Conservation (phyloP, 53 echinoderm and acorn worm species). For the Patiria pectinifera region DNA sequence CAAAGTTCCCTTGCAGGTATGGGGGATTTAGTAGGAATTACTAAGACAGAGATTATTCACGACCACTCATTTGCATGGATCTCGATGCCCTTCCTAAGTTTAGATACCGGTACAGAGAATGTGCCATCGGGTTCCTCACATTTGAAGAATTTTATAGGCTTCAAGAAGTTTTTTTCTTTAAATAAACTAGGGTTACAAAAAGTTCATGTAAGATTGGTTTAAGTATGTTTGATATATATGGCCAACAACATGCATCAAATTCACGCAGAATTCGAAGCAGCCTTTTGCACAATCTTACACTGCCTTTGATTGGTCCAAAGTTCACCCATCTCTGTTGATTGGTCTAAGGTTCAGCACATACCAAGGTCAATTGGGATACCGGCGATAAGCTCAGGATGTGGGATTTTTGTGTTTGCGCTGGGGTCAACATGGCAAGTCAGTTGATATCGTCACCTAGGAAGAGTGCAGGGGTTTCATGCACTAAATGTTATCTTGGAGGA, state of each 20-base stretch:
- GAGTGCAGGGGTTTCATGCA: not conserved
- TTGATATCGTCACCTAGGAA: not conserved
- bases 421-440: not conserved
- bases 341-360: constrained; percentile 6
- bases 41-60: too few species aligned
- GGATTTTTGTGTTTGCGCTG: not conserved
- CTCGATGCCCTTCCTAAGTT: too few species aligned
- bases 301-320: constrained; percentile 31
- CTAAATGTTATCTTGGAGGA: constrained; percentile 1
- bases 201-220: not conserved
- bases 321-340: constrained; percentile 21
- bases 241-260: not conserved
- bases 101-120: too few species aligned
- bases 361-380: constrained; percentile 18
- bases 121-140: too few species aligned
- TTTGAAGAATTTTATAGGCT: not conserved
- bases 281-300: not conserved
- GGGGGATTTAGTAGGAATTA: too few species aligned
- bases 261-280: not conserved
- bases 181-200: not conserved
- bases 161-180: not conserved
- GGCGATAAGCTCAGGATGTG: not conserved
- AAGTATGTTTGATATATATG: not conserved
- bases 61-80: too few species aligned
- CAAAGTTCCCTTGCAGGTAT: too few species aligned